phyloP scores from a whole-genome alignment of 2,888 invertebrate species.

The Troides helena region DNA sequence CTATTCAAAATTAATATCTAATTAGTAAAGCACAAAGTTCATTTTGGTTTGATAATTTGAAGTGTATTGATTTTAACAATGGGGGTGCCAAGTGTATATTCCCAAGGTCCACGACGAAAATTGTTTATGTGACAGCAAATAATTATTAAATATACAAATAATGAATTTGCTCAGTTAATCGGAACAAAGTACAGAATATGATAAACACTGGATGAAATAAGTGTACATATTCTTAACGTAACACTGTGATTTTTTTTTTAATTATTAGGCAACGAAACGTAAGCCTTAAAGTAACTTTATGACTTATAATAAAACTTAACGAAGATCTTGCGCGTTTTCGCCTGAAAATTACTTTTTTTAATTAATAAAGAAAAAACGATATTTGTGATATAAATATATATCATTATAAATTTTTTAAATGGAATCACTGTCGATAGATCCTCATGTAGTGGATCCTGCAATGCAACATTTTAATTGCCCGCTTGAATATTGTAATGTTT shows the following conservation, averaged over 20 bases:
- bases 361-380: background rate
- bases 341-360: background rate
- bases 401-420: background rate
- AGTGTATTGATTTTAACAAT: slow-evolving; percentile 6
- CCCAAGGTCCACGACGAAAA: background rate
- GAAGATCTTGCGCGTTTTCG: slow-evolving; percentile 10
- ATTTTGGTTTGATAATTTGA: slow-evolving; percentile 10
- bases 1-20: slow-evolving; percentile 18
- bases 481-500: background rate
- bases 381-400: slow-evolving; percentile 3
- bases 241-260: slow-evolving; percentile 62
- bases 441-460: background rate
- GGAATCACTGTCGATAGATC: background rate
- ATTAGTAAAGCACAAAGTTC: slow-evolving; percentile 3
- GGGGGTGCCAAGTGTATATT: slow-evolving; percentile 3
- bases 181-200: slow-evolving; percentile 49
- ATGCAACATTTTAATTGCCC: background rate
- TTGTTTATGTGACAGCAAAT: background rate
- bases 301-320: slow-evolving; percentile 16
- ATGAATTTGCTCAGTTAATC: slow-evolving; percentile 38
- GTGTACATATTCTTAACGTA: slow-evolving; percentile 54
- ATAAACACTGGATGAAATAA: slow-evolving; percentile 57
- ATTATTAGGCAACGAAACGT: slow-evolving; percentile 51
- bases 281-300: slow-evolving; percentile 10
- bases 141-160: background rate